Conservation (phyloP, 2,113 vertebrate genomes). For the Mesitornis unicolor region DNA sequence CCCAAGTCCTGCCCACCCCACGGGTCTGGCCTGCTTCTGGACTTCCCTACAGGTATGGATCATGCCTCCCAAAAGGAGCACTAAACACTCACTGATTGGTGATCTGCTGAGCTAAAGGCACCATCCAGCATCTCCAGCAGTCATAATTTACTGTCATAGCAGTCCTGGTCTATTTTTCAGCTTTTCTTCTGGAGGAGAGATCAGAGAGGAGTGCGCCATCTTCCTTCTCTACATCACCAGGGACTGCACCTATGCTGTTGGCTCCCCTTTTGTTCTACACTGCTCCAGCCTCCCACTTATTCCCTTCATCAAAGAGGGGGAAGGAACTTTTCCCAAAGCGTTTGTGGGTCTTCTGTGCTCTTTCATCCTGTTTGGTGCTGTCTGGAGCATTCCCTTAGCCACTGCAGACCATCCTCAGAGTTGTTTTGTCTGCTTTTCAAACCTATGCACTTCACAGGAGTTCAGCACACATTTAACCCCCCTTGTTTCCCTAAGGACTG, state of each 20-base stretch:
- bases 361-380: neutral
- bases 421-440: neutral
- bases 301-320: neutral
- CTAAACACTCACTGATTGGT: accelerated
- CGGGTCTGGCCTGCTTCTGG: neutral
- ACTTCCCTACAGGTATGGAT: neutral
- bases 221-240: neutral
- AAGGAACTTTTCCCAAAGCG: neutral
- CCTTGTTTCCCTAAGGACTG: neutral
- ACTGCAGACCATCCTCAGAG: neutral
- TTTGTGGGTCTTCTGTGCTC: neutral
- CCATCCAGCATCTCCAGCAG: neutral
- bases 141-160: neutral
- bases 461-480: neutral
- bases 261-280: neutral
- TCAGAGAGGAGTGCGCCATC: neutral
- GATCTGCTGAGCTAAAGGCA: neutral
- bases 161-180: neutral
- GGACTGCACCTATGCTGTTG: neutral
- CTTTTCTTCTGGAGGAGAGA: neutral
- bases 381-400: neutral
- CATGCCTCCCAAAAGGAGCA: neutral
- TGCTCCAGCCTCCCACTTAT: neutral
- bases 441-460: neutral
- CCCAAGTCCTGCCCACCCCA: neutral